Conservation (phyloP, 2,888 invertebrate genomes). For the Adelphocoris suturalis region DNA sequence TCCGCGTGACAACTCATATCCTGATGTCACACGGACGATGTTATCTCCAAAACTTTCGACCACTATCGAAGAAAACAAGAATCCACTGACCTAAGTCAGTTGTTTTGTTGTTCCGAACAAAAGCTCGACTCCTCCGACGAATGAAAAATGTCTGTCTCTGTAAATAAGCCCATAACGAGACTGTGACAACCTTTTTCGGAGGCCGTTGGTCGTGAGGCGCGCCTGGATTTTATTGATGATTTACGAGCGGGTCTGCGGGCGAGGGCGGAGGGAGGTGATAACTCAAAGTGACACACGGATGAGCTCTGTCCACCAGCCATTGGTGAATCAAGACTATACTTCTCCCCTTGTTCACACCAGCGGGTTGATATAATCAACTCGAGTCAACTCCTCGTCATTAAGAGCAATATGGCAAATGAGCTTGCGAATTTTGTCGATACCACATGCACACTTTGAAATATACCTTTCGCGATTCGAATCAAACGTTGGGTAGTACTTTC, state of each 20-base stretch:
- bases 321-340: slow-evolving; percentile 32
- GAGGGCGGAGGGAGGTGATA: slow-evolving; percentile 19
- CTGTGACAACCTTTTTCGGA: slow-evolving; percentile 46
- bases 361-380: not conserved
- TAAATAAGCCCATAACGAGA: slow-evolving; percentile 50
- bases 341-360: slow-evolving; percentile 24
- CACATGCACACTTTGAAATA: too few species aligned
- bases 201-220: slow-evolving; percentile 17
- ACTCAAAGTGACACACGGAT: slow-evolving; percentile 47
- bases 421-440: too few species aligned
- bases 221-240: slow-evolving; percentile 56
- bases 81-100: slow-evolving; percentile 14
- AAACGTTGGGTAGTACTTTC: too few species aligned
- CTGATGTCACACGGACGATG: not conserved
- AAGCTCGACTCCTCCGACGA: not conserved
- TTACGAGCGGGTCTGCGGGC: slow-evolving; percentile 20
- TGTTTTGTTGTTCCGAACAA: slow-evolving; percentile 27
- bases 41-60: not conserved
- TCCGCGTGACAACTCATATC: not conserved
- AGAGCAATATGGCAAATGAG: not conserved
- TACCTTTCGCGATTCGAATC: too few species aligned
- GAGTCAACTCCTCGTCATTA: not conserved
- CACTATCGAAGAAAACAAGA: not conserved
- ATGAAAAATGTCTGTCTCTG: not conserved
- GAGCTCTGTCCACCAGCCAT: slow-evolving; percentile 39